Base-by-base conservation (phyloP, 2,797 vertebrate species). In the Microcaecilia unicolor region DNA sequence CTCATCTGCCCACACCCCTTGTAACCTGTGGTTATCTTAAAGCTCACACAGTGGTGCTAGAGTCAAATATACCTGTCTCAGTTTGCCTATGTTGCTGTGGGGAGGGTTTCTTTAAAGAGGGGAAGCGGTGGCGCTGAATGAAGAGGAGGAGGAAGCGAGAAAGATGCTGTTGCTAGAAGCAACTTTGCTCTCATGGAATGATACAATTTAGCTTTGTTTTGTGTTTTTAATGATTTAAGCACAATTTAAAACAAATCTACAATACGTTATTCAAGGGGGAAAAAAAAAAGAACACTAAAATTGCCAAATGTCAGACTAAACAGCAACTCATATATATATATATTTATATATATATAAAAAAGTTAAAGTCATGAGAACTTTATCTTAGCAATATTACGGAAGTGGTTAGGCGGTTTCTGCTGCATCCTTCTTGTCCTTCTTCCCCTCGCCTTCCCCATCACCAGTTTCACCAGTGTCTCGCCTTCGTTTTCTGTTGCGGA, bases 401-500 rank as follows among this genome's bases (percentile, higher is more conserved):
- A 24, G 42, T 51, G 40, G 57, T 80, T 67, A 78, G 37, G 42
- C 58, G 3, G 55, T 48, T 0, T 26, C 60, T 10, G 74, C 72
- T 4, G 66, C 57, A 12, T 82, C 76, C 39, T 78, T 70, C 55
- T 78, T 69, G 32, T 67, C 73, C 22, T 78, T 81, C 46, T 80
- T 84, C n/a, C 31, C 15, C 13, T 68, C 64, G 7, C 64, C 69
- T 23, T 81, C 51, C 1, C 50, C 67, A 26, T 76, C 77, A 9
- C 51, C 59, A 1, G 32, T 32, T 17, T 80, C 61, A 2, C 51
- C 60, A 6, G 40, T 40, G 1, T 84, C 74, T 33, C 62, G 55
- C 11, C 51, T 41, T 7, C 83, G 78, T 32, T 90, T 92, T 55
- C 82, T 71, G 61, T 74, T 79, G 35, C 64, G 68, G 3, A 61